A percentile compares a stretch with the other conserved stretches of the same genome.
These are phyloP conservation scores for Campoletis raptor DNA, from an alignment of 2,888 invertebrate species.

Conservation along the genomic window DNA sequence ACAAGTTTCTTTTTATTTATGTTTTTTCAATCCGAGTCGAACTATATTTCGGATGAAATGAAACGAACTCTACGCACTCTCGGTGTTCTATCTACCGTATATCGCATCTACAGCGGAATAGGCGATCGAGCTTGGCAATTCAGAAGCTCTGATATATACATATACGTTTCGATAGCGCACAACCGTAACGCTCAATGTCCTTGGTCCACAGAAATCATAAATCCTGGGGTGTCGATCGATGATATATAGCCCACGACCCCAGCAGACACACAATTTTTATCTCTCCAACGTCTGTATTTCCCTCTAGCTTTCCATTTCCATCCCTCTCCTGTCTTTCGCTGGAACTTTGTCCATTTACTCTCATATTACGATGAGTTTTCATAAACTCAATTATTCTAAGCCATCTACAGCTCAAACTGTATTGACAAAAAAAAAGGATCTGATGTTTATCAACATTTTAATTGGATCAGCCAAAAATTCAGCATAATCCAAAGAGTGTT, in stretches of 20 bases:
- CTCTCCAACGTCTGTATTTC: slow-evolving; percentile 49
- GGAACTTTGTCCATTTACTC: slow-evolving; percentile 27
- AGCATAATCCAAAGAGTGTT: background rate
- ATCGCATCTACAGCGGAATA: slow-evolving; percentile 41
- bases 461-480: background rate
- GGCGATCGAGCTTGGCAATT: slow-evolving; percentile 60
- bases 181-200: slow-evolving; percentile 34
- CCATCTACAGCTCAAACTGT: background rate
- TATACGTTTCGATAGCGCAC: slow-evolving; percentile 47
- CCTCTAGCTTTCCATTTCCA: slow-evolving; percentile 2
- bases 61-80: slow-evolving; percentile 38
- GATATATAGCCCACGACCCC: slow-evolving; percentile 57
- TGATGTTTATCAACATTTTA: background rate
- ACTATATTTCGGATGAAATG: slow-evolving; percentile 51
- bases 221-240: slow-evolving; percentile 54
- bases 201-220: slow-evolving; percentile 59
- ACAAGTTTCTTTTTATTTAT: slow-evolving; percentile 24
- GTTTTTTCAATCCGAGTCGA: slow-evolving; percentile 21
- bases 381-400: slow-evolving; percentile 19
- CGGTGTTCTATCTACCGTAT: slow-evolving; percentile 30
- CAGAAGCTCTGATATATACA: slow-evolving; percentile 45
- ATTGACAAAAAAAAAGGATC: background rate
- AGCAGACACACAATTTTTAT: slow-evolving; percentile 61
- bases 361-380: slow-evolving; percentile 18
- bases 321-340: slow-evolving; percentile 21